Conservation (phyloP, 1,140 invertebrate genomes). For the Trichoplusia ni region DNA sequence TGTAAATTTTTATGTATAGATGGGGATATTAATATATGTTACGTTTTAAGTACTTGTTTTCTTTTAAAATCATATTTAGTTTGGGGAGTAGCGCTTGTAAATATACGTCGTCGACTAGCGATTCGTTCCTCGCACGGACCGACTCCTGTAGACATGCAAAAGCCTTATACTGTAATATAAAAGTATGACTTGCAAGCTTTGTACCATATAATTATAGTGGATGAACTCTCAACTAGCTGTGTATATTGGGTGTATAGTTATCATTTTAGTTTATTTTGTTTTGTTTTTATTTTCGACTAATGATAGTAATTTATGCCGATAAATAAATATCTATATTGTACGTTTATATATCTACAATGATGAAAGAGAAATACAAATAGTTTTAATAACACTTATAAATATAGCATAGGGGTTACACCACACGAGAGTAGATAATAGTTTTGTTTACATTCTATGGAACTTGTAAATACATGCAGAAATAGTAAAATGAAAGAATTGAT, state of each 20-base stretch:
- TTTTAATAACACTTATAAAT: slow-evolving; percentile 73
- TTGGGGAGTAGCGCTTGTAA: slow-evolving; percentile 62
- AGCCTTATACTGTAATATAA: slow-evolving; percentile 75
- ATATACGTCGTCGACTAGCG: slow-evolving; percentile 51
- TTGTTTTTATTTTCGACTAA: slow-evolving; percentile 74
- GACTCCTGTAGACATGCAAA: slow-evolving; percentile 55
- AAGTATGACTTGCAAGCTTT: slow-evolving; percentile 66
- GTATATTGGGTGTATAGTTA: slow-evolving; percentile 81
- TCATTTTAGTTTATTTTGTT: slow-evolving; percentile 68
- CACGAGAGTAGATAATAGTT: slow-evolving; percentile 76
- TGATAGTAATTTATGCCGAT: slow-evolving; percentile 80
- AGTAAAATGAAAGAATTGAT: slow-evolving; percentile 76
- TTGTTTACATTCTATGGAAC: slow-evolving; percentile 76
- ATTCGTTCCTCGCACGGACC: slow-evolving; percentile 27
- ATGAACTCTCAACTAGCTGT: slow-evolving; percentile 71
- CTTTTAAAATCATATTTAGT: slow-evolving; percentile 48
- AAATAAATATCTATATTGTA: slow-evolving; percentile 73
- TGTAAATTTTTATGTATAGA: slow-evolving; percentile 80
- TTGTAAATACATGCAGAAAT: slow-evolving; percentile 78
- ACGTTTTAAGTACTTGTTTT: slow-evolving; percentile 70
- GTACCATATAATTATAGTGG: slow-evolving; percentile 75
- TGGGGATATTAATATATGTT: slow-evolving; percentile 80
- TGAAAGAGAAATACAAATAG: slow-evolving; percentile 76
- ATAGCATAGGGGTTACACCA: slow-evolving; percentile 77
- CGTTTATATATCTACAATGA: slow-evolving; percentile 65